Evolutionary conservation across 2,113 vertebrate genomes (phyloP).

Genomic region (Clarias macrocephalus): DNA sequence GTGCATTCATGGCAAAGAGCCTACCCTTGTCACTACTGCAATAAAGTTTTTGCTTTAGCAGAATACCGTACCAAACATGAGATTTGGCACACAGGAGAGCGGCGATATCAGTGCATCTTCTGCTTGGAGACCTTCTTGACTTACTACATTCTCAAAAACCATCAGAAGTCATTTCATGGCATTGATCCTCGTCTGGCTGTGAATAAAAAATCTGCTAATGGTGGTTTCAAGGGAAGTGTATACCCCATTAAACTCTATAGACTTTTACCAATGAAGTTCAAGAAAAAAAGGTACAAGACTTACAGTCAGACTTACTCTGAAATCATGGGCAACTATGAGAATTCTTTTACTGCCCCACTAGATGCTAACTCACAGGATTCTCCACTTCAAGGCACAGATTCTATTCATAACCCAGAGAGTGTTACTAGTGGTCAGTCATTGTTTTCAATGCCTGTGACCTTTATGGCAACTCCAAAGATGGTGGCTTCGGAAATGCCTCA

Average conservation of each 20-base stretch:
- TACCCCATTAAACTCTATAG: conserved; percentile 97
- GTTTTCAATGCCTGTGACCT: conserved; percentile 71
- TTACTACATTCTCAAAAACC: conserved; percentile 97
- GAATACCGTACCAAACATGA: conserved; percentile 98
- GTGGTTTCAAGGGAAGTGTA: conserved; percentile 86
- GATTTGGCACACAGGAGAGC: conserved; percentile 97
- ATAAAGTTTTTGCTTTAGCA: conserved; percentile 95
- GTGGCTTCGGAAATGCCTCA: conserved; percentile 72
- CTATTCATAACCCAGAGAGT: conserved; percentile 63
- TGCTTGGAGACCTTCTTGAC: conserved; percentile 98
- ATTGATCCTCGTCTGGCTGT: conserved; percentile 90
- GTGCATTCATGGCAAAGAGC: conserved; percentile 97
- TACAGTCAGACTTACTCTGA: conserved; percentile 84
- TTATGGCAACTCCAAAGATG: conserved; percentile 77
- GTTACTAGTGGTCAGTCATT: conserved; percentile 48
- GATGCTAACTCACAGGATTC: conserved; percentile 72
- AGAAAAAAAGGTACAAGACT: conserved; percentile 86
- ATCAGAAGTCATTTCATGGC: conserved; percentile 96
- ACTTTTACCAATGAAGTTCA: conserved; percentile 94
- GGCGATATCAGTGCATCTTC: conserved; percentile 97
- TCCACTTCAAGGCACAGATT: conserved; percentile 73
- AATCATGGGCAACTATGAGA: conserved; percentile 64
- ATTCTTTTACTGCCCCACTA: conserved; percentile 62
- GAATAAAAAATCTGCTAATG: conserved; percentile 88
- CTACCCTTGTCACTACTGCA: conserved; percentile 97